Evolutionary conservation across 1,140 invertebrate genomes (phyloP).

Genomic region (Eubasilissa regina): DNA sequence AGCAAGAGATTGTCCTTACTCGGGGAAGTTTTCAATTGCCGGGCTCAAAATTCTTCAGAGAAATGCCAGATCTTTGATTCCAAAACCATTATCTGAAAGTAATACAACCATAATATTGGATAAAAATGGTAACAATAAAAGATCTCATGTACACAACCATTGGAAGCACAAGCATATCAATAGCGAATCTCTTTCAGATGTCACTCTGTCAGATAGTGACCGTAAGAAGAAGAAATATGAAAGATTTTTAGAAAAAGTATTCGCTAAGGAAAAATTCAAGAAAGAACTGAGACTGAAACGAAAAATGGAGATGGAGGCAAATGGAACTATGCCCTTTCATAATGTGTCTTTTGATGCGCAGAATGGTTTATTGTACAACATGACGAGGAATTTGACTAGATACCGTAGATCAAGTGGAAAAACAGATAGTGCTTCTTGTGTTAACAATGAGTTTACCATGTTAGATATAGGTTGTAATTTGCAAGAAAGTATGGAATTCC

Average conservation of each 20-base stretch:
- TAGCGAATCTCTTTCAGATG: constrained; percentile 42
- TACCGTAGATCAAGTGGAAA: constrained; percentile 63
- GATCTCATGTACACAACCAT: constrained; percentile 46
- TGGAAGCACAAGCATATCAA: constrained; percentile 53
- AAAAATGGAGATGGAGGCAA: constrained; percentile 39
- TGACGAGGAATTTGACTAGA: constrained; percentile 51
- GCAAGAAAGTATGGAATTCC: constrained; percentile 83
- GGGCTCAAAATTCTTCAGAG: constrained; percentile 70
- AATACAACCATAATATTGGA: constrained; percentile 23
- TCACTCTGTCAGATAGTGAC: constrained; percentile 66
- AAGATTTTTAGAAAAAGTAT: constrained; percentile 69
- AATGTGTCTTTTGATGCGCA: constrained; percentile 39
- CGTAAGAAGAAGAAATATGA: constrained; percentile 67
- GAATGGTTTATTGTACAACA: constrained; percentile 26
- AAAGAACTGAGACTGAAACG: constrained; percentile 48
- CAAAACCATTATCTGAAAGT: background rate
- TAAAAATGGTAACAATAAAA: constrained; percentile 20
- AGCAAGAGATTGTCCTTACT: constrained; percentile 80
- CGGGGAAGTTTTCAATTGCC: constrained; percentile 81
- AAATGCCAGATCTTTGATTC: constrained; percentile 61
- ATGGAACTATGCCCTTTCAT: constrained; percentile 21
- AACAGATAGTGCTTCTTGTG: constrained; percentile 63
- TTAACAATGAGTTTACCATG: constrained; percentile 72
- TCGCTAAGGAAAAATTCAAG: constrained; percentile 64
- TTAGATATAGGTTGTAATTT: constrained; percentile 81